A percentile compares a stretch with the other conserved stretches of the same genome.
These are phyloP conservation scores for Callimorpha dominula DNA, from an alignment of 2,888 invertebrate species.

Conservation along the genomic window DNA sequence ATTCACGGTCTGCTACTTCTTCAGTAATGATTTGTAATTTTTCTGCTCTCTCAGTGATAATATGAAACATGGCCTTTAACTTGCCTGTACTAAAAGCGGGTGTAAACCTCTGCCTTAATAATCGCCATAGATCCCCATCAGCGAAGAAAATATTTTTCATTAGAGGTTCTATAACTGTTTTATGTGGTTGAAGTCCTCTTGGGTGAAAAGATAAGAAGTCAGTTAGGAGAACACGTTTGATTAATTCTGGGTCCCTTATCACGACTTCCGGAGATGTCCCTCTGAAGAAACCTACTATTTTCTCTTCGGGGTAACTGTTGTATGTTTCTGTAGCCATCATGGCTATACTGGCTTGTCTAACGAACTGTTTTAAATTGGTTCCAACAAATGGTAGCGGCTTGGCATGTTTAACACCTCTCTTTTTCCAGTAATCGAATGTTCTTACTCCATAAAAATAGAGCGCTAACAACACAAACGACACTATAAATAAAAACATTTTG, in stretches of 20 bases:
- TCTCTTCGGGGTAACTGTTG: slow-evolving; percentile 73
- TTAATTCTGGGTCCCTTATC: slow-evolving; percentile 75
- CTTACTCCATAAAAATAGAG: slow-evolving; percentile 69
- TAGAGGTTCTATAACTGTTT: slow-evolving; percentile 72
- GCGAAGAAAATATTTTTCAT: slow-evolving; percentile 76
- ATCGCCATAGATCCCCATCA: slow-evolving; percentile 77
- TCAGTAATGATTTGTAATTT: slow-evolving; percentile 71
- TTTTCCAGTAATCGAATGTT: slow-evolving; percentile 74
- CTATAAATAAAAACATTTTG: slow-evolving; percentile 59
- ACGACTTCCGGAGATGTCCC: slow-evolving; percentile 70
- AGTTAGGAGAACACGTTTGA: slow-evolving; percentile 71
- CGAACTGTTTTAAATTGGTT: slow-evolving; percentile 67
- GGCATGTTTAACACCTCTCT: slow-evolving; percentile 73
- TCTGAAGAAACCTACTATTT: slow-evolving; percentile 75
- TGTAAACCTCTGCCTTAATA: slow-evolving; percentile 75
- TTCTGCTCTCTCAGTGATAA: slow-evolving; percentile 75
- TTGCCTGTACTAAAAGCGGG: slow-evolving; percentile 78
- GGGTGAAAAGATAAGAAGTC: slow-evolving; percentile 74
- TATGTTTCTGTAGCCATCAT: slow-evolving; percentile 72
- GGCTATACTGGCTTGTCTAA: slow-evolving; percentile 70
- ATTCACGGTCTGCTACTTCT: slow-evolving; percentile 61
- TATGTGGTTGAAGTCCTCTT: slow-evolving; percentile 71
- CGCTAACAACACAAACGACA: slow-evolving; percentile 50
- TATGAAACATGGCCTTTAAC: slow-evolving; percentile 78
- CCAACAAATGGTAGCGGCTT: slow-evolving; percentile 70